Evolutionary conservation across 1,140 invertebrate genomes (phyloP).

Genomic region (Zaprionus tsacasi): DNA sequence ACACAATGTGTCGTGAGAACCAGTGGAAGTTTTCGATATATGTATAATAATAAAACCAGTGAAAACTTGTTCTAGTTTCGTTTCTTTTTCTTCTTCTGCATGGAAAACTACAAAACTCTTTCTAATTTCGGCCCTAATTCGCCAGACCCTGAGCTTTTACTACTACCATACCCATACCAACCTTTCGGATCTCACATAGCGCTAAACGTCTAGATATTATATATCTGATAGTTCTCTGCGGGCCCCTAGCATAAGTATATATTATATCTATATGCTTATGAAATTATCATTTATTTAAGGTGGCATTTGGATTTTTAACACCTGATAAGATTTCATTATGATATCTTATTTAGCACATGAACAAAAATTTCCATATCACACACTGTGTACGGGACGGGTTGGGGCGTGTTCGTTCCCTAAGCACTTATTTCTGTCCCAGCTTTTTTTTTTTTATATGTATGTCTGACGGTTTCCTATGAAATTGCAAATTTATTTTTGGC

Average conservation of each 20-base stretch:
- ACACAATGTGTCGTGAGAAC: conserved; percentile 40
- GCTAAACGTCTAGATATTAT: conserved; percentile 13
- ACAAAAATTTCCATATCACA: conserved; percentile 68
- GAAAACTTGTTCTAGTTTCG: conserved; percentile 43
- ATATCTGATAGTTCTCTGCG: neutral
- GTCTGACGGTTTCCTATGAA: conserved; percentile 14
- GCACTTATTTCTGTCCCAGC: conserved; percentile 26
- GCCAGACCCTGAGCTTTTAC: conserved; percentile 21
- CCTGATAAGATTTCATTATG: conserved; percentile 76
- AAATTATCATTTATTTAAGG: conserved; percentile 42
- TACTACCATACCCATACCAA: too few species aligned
- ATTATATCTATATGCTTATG: conserved; percentile 34
- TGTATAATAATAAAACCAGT: conserved; percentile 19
- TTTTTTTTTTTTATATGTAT: neutral
- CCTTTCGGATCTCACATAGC: conserved; percentile 32
- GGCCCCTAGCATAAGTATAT: conserved; percentile 10
- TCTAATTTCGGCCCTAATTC: conserved; percentile 44
- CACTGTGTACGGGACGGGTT: too few species aligned
- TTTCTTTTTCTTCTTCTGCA: neutral
- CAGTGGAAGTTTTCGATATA: conserved; percentile 54
- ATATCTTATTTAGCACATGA: conserved; percentile 70
- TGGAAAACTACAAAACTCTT: conserved; percentile 65
- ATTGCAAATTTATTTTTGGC: conserved; percentile 44
- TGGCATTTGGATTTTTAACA: conserved; percentile 68
- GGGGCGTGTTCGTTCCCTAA: conserved; percentile 6